These are phyloP conservation scores for Hippopotamus amphibius DNA, from an alignment of 2,113 vertebrate species.

Conservation along the genomic window DNA sequence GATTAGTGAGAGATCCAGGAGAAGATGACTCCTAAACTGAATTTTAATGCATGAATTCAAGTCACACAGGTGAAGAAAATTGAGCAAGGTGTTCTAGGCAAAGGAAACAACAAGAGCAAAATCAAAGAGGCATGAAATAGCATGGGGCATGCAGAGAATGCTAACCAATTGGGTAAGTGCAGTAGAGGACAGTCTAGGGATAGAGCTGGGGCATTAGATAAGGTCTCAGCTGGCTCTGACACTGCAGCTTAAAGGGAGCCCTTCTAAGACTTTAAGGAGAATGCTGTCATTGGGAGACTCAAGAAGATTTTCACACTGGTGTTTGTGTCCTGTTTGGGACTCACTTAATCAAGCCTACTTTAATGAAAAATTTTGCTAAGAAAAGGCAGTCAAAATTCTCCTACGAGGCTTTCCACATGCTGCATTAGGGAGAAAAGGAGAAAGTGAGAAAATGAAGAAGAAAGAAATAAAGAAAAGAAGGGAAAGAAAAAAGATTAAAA, in stretches of 20 bases:
- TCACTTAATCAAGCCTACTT: background rate
- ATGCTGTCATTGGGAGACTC: background rate
- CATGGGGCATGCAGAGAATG: background rate
- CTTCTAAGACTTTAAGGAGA: background rate
- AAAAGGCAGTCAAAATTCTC: background rate
- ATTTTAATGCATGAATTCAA: slow-evolving; percentile 43
- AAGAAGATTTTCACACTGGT: background rate
- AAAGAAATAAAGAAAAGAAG: background rate
- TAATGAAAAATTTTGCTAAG: background rate
- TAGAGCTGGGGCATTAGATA: background rate
- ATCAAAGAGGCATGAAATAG: slow-evolving; percentile 52
- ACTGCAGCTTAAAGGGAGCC: background rate
- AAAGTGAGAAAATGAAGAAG: background rate
- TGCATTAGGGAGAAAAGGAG: background rate
- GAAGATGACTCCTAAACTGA: background rate
- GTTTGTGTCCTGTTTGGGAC: background rate
- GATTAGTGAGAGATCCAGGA: slow-evolving; percentile 15
- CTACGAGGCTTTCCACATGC: background rate
- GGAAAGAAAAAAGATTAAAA: background rate
- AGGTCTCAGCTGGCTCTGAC: background rate
- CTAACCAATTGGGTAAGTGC: background rate
- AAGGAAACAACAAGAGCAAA: slow-evolving; percentile 46
- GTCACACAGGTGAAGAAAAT: background rate
- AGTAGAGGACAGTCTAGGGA: background rate
- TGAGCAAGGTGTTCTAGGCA: slow-evolving; percentile 45